A percentile compares a stretch with the other conserved stretches of the same genome.
Evolutionary conservation across 2,113 vertebrate species (phyloP).

Genomic region (Acrocephalus kingi): DNA sequence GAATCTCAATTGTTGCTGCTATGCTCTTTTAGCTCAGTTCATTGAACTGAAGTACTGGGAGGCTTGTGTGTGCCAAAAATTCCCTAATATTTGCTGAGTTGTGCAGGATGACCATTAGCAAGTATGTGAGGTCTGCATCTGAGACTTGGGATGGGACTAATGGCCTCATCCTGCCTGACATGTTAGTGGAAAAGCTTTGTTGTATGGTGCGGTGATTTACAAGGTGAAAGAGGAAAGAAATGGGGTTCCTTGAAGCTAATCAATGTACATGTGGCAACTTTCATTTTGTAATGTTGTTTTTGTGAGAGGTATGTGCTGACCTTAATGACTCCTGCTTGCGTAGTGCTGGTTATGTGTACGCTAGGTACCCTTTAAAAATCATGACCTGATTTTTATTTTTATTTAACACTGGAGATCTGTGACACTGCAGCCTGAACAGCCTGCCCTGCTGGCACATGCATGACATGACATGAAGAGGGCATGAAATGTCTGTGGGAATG

Average conservation of each 20-base stretch:
- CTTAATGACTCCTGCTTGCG: neutral
- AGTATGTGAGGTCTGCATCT: neutral
- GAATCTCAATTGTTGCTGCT: neutral
- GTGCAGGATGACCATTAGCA: neutral
- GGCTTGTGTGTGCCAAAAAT: neutral
- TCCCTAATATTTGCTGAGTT: neutral
- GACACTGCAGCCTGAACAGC: neutral
- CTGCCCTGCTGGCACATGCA: neutral
- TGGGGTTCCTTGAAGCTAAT: neutral
- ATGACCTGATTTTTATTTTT: neutral
- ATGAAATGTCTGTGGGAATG: neutral
- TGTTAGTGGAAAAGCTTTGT: neutral
- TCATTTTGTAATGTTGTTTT: neutral
- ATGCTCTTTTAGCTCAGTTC: neutral
- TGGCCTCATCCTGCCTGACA: neutral
- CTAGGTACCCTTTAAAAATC: neutral
- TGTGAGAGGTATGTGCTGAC: neutral
- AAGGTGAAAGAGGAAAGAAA: neutral
- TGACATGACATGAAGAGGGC: neutral
- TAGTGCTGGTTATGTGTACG: neutral
- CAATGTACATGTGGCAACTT: neutral
- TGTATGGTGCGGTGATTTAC: rapidly evolving
- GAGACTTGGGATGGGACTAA: neutral
- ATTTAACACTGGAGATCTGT: neutral
- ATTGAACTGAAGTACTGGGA: neutral